Evolutionary conservation across 2,888 invertebrate genomes (phyloP).

Genomic region (Podabrus alpinus): DNA sequence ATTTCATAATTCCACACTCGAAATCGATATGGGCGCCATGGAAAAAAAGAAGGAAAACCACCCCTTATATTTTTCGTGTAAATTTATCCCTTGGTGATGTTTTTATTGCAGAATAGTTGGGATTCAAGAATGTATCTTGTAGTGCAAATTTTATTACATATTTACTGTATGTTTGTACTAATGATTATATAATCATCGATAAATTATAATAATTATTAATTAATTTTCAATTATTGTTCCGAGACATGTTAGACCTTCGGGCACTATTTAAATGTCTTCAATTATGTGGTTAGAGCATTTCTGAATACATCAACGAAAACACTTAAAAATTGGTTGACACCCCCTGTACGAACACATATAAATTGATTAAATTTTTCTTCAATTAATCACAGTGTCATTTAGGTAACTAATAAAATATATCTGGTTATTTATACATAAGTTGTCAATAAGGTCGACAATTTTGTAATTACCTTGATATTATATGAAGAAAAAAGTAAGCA

Average conservation of each 20-base stretch:
- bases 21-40: no score
- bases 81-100: no score
- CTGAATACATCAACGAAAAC: background rate
- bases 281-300: background rate
- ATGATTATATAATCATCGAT: background rate
- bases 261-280: background rate
- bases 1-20: no score
- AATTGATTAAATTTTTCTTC: background rate
- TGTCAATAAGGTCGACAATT: background rate
- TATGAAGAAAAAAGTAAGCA: constrained; percentile 10
- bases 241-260: background rate
- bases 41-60: no score
- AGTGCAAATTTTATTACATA: no score
- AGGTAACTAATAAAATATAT: background rate
- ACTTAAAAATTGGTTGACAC: background rate
- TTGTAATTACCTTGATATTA: constrained; percentile 8
- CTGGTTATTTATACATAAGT: background rate
- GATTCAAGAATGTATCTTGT: no score
- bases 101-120: no score
- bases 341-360: background rate
- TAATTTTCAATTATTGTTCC: background rate
- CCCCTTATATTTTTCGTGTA: no score
- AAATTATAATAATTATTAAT: background rate
- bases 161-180: no score
- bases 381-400: constrained; percentile 1